Evolutionary conservation across 1,140 invertebrate genomes (phyloP), one percentile per base, ranked within the genome.

Genomic region (Cecropterus lyciades): DNA sequence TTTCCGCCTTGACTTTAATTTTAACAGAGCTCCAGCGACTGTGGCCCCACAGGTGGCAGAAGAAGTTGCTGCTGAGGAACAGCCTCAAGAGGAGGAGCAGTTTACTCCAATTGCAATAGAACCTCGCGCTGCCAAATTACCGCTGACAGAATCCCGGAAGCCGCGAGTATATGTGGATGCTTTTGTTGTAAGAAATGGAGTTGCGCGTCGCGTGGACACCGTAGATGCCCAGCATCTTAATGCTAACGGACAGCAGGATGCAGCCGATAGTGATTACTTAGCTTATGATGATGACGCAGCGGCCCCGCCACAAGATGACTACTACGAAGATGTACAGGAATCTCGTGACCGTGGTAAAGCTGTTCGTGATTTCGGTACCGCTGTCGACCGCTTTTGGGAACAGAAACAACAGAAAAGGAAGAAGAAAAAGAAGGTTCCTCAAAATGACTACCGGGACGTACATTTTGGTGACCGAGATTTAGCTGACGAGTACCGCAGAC

Each of bases 81-180:
- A 81, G 55, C 33, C 56, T 6, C 63, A 68, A 16, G 70, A 76
- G 13, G 70, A 75, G 43, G 75, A 80, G 2, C 76, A 75, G 40
- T 63, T 70, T 3, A 64, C 65, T 15, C 75, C 73, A 10, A 69
- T 84, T 9, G 79, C 79, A 0, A 84, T 83, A 40, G 72, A 79
- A 37, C 89, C 81, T 9, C 82, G 73, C 20, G 87, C 86, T 0
- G 86, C 84, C 0, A 72, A 60, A 13, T 66, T 90, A 27, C 89
- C 89, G 0, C 65, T 64, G 1, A 77, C 72, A 0, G 73, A 79
- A 10, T 77, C 79, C 1, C 80, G 84, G 10, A 77, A 80, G 3
- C 91, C 92, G 1, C 87, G 89, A 16, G 89, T 93, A 7, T 93
- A 85, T 66, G 84, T 93, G 13, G 91, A 93, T 52, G 92, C 92